Percentiles rank a stretch among this genome's conserved stretches.
phyloP scores from a whole-genome alignment of 2,797 vertebrate species.

The Urosaurus nigricauda region DNA sequence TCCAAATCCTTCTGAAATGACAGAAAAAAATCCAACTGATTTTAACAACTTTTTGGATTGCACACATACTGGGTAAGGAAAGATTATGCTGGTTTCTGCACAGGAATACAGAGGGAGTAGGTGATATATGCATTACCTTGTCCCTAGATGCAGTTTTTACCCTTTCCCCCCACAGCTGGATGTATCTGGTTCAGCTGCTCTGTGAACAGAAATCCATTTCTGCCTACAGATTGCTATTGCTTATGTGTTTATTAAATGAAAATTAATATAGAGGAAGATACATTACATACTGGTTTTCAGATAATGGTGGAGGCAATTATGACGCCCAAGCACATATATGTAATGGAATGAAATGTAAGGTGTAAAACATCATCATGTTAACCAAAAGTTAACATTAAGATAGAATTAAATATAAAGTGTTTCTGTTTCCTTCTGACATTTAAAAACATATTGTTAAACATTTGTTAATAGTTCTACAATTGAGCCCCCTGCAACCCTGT shows the following conservation, averaged over 20 bases:
- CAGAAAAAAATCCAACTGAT: background rate
- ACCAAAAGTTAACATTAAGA: too few species aligned
- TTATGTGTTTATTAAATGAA: constrained; percentile 9
- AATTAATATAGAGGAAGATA: constrained; percentile 40
- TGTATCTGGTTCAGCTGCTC: background rate
- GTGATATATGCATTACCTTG: background rate
- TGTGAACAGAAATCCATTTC: background rate
- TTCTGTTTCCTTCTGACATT: background rate
- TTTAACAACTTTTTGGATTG: background rate
- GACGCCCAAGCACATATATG: background rate
- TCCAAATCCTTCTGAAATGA: background rate
- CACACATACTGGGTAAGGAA: background rate
- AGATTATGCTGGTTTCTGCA: background rate
- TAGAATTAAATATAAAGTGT: background rate
- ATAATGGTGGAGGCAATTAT: background rate
- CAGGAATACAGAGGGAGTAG: background rate
- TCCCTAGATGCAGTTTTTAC: background rate
- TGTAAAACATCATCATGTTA: too few species aligned
- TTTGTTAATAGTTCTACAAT: background rate
- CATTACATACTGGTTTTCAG: background rate
- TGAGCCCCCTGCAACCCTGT: background rate
- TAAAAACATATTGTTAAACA: background rate
- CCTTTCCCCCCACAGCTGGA: too few species aligned
- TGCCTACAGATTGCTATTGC: background rate
- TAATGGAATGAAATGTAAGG: background rate